These are phyloP conservation scores for Caenorhabditis doughertyi DNA, from an alignment of 2,888 invertebrate species.

Conservation along the genomic window DNA sequence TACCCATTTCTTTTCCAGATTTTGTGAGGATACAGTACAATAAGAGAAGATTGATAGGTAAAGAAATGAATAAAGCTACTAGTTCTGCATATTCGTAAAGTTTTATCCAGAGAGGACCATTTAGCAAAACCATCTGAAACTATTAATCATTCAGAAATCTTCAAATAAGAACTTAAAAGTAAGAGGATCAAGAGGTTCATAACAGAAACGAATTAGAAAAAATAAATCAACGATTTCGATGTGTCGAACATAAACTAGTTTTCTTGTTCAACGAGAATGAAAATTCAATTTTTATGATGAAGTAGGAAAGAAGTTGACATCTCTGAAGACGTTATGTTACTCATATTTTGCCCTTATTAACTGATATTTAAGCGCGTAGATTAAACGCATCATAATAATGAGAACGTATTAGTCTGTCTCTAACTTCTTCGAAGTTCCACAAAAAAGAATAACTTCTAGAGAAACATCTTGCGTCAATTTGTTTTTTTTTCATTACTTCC, in stretches of 20 bases:
- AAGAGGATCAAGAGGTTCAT: neutral
- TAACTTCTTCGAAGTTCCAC: no score
- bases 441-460: no score
- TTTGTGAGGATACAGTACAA: constrained; percentile 43
- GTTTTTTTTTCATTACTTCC: neutral
- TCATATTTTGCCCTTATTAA: neutral
- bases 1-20: constrained; percentile 43
- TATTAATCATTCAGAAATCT: neutral
- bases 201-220: neutral
- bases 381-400: neutral
- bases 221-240: neutral
- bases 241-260: neutral
- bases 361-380: neutral
- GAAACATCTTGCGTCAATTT: neutral
- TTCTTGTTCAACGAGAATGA: neutral
- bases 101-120: constrained; percentile 26
- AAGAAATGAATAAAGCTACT: constrained; percentile 2
- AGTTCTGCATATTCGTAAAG: constrained; percentile 21
- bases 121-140: constrained; percentile 25
- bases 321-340: neutral
- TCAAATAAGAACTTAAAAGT: neutral
- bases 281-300: constrained; percentile 8
- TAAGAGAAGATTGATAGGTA: constrained; percentile 35
- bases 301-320: neutral
- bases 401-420: no score